These are phyloP conservation scores for Fissipunctia ypsillon DNA, from an alignment of 2,888 invertebrate species.

Conservation along the genomic window DNA sequence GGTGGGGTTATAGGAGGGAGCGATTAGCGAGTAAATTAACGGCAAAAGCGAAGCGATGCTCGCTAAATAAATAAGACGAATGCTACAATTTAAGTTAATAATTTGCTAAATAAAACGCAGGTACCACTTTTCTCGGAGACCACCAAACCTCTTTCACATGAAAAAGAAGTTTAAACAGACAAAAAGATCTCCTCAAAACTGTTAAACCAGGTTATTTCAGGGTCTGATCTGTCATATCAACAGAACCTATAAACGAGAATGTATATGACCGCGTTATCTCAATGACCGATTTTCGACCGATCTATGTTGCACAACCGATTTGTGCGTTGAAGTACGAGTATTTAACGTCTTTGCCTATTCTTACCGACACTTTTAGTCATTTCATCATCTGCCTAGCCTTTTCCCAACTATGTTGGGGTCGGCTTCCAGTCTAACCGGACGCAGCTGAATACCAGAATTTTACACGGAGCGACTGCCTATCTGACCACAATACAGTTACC, in stretches of 20 bases:
- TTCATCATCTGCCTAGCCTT: too few relatives aligned
- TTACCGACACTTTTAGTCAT: too few relatives aligned
- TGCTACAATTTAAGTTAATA: neutral
- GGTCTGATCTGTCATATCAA: neutral
- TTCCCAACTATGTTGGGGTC: too few relatives aligned
- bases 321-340: neutral
- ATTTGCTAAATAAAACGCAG: neutral
- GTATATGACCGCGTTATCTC: too few relatives aligned
- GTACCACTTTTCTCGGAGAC: neutral
- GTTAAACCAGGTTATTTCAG: neutral
- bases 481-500: too few relatives aligned
- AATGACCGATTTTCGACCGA: neutral
- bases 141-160: neutral
- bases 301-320: neutral
- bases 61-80: neutral
- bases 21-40: constrained; percentile 29
- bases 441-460: too few relatives aligned
- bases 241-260: too few relatives aligned
- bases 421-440: too few relatives aligned
- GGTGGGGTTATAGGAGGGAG: constrained; percentile 26
- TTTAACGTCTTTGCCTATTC: too few relatives aligned
- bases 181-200: neutral
- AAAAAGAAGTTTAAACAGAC: too few relatives aligned
- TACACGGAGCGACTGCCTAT: too few relatives aligned
- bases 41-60: neutral